Evolutionary conservation across 1,140 invertebrate genomes (phyloP), one percentile per base, ranked within the genome.

Genomic region (Drosophila nannoptera): DNA sequence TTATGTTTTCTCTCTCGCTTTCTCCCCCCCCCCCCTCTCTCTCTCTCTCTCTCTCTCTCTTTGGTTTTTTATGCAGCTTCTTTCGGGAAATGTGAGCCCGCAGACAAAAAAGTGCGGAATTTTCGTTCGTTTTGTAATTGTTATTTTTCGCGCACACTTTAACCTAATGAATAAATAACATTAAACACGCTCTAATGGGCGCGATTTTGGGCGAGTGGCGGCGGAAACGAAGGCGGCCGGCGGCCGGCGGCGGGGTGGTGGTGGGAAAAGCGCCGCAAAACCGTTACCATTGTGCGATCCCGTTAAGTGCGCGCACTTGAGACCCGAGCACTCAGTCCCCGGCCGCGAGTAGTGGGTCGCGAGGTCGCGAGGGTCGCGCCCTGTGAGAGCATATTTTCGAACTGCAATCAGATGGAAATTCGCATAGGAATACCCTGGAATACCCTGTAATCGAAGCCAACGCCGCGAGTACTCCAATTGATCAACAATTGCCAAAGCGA

Each of bases 151-250:
- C 82, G 81, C 82, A 86, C 82, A 86, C 81, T 86, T 86, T 73
- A 86, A 76, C 82, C 77, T 86, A 86, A 86, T 86, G 81, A 86
- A 86, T 86, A 86, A 86, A 86, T 86, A 86, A 86, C 82, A 86
- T 86, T 86, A 87, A 87, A 70, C 77, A 81, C 84, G 81, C 81
- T 86, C 81, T 86, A 86, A 86, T 86, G 81, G 82, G 67, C 74
- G 76, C 69, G 71, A 76, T 83, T 83, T 70, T 69, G 73, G 49
- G 64, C 65, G 69, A 73, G 77, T 62, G 61, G 62, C 31, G 22
- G 9, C 29, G 40, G 46, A 35, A 58, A 42, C 48, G 53, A 42
- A 35, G 36, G 33, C 14, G 50, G 38, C 7, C 40, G 31, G 46
- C 11, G 33, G 22, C 22, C 22, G 22, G 22, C 22, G 14, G 60